phyloP scores from a whole-genome alignment of 35 echinoderm and acorn worm genomes.

The Apostichopus californicus region DNA sequence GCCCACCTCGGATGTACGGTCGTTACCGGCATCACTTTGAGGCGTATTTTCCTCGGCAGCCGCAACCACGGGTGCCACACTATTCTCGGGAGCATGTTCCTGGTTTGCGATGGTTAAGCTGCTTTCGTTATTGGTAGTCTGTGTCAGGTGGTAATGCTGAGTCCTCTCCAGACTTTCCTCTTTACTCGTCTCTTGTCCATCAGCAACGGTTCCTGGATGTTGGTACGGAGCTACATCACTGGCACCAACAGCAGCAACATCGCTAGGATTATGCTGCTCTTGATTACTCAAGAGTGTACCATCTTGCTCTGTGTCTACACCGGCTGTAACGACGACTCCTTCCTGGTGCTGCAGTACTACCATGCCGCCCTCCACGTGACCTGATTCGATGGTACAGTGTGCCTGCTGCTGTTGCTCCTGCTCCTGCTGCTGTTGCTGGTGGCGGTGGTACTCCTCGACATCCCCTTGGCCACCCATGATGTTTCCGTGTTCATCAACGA shows the following conservation, averaged over 20 bases:
- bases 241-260: neutral
- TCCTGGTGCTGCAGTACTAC: neutral
- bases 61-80: neutral
- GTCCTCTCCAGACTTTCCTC: neutral
- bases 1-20: neutral
- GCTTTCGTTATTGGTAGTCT: neutral
- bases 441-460: neutral
- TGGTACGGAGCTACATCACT: neutral
- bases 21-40: neutral
- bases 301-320: neutral
- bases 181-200: neutral
- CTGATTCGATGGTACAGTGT: too few relatives aligned
- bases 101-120: neutral
- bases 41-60: neutral
- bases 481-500: slow-evolving; percentile 30
- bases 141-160: neutral
- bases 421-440: neutral
- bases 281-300: neutral
- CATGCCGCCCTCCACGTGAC: neutral
- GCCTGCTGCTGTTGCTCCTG: neutral
- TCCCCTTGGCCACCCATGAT: neutral
- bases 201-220: neutral
- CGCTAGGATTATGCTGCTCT: neutral
- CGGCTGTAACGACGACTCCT: neutral
- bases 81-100: neutral